phyloP scores from a whole-genome alignment of 2,888 invertebrate genomes.

The Candidula unifasciata region DNA sequence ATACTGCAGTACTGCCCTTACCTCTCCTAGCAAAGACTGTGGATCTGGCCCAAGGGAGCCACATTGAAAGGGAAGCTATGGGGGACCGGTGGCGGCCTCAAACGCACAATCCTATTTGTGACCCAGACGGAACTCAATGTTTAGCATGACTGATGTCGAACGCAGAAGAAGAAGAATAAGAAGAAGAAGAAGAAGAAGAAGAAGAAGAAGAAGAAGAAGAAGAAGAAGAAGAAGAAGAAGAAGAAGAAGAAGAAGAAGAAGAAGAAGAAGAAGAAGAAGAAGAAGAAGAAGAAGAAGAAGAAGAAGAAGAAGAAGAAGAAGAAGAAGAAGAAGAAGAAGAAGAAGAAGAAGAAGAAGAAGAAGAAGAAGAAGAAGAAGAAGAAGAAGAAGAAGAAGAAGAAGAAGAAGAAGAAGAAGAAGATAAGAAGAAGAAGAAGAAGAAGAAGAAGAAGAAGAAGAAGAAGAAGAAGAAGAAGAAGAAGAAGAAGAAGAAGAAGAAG shows the following conservation, averaged over 20 bases:
- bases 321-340: constrained; percentile 2
- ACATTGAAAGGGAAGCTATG: too few species aligned
- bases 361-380: constrained; percentile 12
- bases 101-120: too few species aligned
- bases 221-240: constrained; percentile 2
- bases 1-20: too few species aligned
- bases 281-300: not conserved
- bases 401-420: constrained; percentile 28
- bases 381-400: not conserved
- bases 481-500: constrained; percentile 22
- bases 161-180: too few species aligned
- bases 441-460: constrained; percentile 25
- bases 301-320: not conserved
- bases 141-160: too few species aligned
- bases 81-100: too few species aligned
- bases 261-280: constrained; percentile 10
- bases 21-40: too few species aligned
- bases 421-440: too few species aligned
- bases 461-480: constrained; percentile 25
- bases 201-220: constrained; percentile 5
- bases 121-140: too few species aligned
- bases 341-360: not conserved
- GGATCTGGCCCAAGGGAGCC: too few species aligned
- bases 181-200: too few species aligned
- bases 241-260: constrained; percentile 4